phyloP scores from a whole-genome alignment of 2,888 invertebrate genomes.

The Sarcophaga variegata region DNA sequence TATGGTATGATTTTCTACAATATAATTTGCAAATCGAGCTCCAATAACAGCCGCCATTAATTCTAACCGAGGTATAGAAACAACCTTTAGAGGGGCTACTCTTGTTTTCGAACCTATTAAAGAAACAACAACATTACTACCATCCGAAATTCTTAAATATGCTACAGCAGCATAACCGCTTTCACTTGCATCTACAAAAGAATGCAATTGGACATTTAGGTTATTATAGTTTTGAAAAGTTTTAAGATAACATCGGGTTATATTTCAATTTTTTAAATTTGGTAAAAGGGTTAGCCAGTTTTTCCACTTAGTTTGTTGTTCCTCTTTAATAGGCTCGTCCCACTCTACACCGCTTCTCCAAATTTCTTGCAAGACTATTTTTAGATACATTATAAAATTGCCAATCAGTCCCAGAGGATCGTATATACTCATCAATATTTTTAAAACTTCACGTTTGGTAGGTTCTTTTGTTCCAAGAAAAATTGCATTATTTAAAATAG shows the following conservation, averaged over 20 bases:
- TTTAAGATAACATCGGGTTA: slow-evolving; percentile 46
- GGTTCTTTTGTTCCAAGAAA: slow-evolving; percentile 2
- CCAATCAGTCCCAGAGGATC: slow-evolving; percentile 56
- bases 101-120: slow-evolving; percentile 50
- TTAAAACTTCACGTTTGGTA: slow-evolving; percentile 60
- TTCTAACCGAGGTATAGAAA: slow-evolving; percentile 59
- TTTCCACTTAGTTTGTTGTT: slow-evolving; percentile 61
- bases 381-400: slow-evolving; percentile 55
- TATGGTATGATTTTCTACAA: not conserved
- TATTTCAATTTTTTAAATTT: slow-evolving; percentile 49
- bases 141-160: slow-evolving; percentile 40
- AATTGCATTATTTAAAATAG: not conserved
- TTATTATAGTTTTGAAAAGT: not conserved
- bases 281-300: slow-evolving; percentile 67
- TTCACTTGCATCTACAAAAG: slow-evolving; percentile 67
- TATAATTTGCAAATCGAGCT: slow-evolving; percentile 59
- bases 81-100: slow-evolving; percentile 58
- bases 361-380: slow-evolving; percentile 53
- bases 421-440: slow-evolving; percentile 55
- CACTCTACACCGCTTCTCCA: slow-evolving; percentile 57
- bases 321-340: slow-evolving; percentile 38
- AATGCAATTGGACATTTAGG: slow-evolving; percentile 49
- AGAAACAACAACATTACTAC: not conserved
- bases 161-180: slow-evolving; percentile 48
- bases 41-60: slow-evolving; percentile 57